Evolutionary conservation across 1,140 invertebrate species (phyloP).

Genomic region (Lepidurus apus): DNA sequence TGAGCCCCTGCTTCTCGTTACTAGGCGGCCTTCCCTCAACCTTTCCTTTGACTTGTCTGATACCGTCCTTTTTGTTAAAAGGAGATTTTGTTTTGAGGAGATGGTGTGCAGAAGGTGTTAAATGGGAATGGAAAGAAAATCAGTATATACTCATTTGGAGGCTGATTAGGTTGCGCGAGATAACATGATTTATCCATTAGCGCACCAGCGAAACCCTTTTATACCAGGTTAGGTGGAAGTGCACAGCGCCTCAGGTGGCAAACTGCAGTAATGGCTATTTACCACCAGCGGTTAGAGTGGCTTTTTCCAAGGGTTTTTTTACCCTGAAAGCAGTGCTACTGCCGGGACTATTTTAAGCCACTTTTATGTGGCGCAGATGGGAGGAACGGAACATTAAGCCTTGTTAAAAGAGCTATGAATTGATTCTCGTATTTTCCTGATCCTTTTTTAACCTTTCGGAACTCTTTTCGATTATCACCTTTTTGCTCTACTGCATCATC

Average conservation of each 20-base stretch:
- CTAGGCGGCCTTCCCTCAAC: not conserved
- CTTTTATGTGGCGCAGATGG: too few relatives aligned
- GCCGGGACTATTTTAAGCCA: too few relatives aligned
- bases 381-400: too few relatives aligned
- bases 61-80: too few relatives aligned
- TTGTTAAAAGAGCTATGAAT: too few relatives aligned
- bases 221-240: not conserved
- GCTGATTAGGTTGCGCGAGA: not conserved
- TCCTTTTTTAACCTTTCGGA: too few relatives aligned
- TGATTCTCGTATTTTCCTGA: too few relatives aligned
- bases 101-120: too few relatives aligned
- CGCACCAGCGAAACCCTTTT: not conserved
- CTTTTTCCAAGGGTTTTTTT: not conserved
- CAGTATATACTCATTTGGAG: not conserved
- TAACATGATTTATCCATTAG: constrained; percentile 4
- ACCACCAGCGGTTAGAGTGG: not conserved
- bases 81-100: too few relatives aligned
- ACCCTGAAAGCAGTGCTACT: not conserved
- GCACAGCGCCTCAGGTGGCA: not conserved
- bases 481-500: too few relatives aligned
- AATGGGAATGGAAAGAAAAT: too few relatives aligned
- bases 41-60: not conserved
- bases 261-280: not conserved
- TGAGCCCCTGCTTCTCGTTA: not conserved
- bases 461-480: too few relatives aligned